Evolutionary conservation across 2,113 vertebrate species (phyloP).

Genomic region (Gnathochromis pfefferi): DNA sequence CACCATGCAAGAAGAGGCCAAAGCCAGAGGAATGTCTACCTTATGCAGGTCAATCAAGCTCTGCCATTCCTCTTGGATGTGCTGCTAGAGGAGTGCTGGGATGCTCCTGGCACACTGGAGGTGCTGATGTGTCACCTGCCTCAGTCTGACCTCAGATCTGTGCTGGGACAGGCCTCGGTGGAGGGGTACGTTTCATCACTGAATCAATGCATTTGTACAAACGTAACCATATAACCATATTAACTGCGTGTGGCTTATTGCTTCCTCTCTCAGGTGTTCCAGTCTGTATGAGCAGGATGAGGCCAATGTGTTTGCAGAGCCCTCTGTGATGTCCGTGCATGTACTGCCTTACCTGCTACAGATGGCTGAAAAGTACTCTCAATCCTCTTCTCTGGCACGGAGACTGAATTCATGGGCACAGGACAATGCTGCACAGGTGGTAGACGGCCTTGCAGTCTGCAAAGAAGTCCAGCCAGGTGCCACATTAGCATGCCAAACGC

Average conservation of each 20-base stretch:
- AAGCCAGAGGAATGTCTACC: background rate
- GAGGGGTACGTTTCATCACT: slow-evolving; percentile 53
- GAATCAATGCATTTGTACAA: background rate
- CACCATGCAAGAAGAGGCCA: background rate
- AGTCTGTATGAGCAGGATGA: slow-evolving; percentile 83
- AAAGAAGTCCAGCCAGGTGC: slow-evolving; percentile 64
- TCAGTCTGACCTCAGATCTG: slow-evolving; percentile 51
- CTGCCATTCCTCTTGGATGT: slow-evolving; percentile 70
- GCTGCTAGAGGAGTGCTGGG: slow-evolving; percentile 66
- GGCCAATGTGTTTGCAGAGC: slow-evolving; percentile 79
- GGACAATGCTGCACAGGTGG: slow-evolving; percentile 16
- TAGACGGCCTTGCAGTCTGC: slow-evolving; percentile 60
- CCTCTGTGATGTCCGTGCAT: slow-evolving; percentile 62
- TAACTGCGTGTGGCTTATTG: background rate
- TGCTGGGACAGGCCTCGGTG: slow-evolving; percentile 59
- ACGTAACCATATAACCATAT: background rate
- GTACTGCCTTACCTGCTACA: slow-evolving; percentile 71
- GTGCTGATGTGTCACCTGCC: slow-evolving; percentile 75
- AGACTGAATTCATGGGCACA: slow-evolving; percentile 65
- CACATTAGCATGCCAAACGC: background rate
- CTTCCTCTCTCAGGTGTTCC: slow-evolving; percentile 51
- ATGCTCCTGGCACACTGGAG: slow-evolving; percentile 59
- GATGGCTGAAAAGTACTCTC: slow-evolving; percentile 44
- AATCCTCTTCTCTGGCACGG: slow-evolving; percentile 31
- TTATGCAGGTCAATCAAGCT: slow-evolving; percentile 73